Percentiles rank a stretch among this genome's conserved stretches.
These are phyloP conservation scores for Orius laevigatus DNA, from an alignment of 1,140 invertebrate genomes.

Conservation along the genomic window DNA sequence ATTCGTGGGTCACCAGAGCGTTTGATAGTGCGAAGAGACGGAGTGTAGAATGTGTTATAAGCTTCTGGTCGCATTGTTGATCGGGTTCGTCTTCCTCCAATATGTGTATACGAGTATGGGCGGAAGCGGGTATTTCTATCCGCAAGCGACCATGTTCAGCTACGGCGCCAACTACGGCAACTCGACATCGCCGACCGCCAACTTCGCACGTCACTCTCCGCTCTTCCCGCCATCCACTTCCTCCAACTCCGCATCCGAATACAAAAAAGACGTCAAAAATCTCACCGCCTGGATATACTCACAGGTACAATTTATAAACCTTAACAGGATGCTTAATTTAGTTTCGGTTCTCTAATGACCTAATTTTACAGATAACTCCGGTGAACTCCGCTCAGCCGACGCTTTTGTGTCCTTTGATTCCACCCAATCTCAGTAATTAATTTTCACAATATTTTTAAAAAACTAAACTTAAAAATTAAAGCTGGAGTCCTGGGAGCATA, in stretches of 20 bases:
- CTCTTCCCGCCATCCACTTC: conserved; percentile 6
- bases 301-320: conserved; percentile 6
- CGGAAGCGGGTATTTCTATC: not conserved
- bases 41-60: conserved; percentile 5
- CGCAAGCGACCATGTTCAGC: no score
- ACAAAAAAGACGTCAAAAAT: conserved; percentile 12
- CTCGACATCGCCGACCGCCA: no score
- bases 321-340: not conserved
- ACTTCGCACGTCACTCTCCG: conserved; percentile 4
- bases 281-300: conserved; percentile 14
- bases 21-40: no score
- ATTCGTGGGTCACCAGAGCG: no score
- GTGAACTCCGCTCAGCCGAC: conserved; percentile 9
- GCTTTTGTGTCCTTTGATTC: conserved; percentile 17
- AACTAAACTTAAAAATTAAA: conserved; percentile 7
- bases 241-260: not conserved
- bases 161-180: no score
- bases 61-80: conserved; percentile 2
- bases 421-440: conserved; percentile 19
- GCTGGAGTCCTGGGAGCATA: conserved; percentile 18
- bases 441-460: not conserved
- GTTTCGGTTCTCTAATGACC: not conserved
- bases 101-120: conserved; percentile 7
- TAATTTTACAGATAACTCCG: conserved; percentile 14
- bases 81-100: conserved; percentile 7